Evolutionary conservation across 1,140 invertebrate species (phyloP).

Genomic region (Orius insidiosus): DNA sequence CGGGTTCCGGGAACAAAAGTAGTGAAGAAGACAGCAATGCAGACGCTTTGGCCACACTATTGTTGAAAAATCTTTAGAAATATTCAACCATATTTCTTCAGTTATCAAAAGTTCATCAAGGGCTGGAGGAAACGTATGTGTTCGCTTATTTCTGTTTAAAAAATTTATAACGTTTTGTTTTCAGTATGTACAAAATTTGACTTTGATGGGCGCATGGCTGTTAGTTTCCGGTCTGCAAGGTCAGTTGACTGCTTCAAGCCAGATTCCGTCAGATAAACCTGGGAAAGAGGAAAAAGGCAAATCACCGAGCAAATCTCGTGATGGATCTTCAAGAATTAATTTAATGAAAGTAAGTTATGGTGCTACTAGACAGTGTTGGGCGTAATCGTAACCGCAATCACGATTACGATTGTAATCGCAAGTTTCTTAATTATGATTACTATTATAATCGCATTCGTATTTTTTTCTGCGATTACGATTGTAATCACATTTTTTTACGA

Average conservation of each 20-base stretch:
- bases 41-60: constrained; percentile 49
- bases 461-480: too few species aligned
- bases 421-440: too few species aligned
- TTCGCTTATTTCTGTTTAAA: not conserved
- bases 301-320: constrained; percentile 45
- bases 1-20: constrained; percentile 8
- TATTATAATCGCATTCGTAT: too few species aligned
- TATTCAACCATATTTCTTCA: constrained; percentile 63
- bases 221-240: constrained; percentile 67
- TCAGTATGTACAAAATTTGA: constrained; percentile 62
- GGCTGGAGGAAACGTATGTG: constrained; percentile 71
- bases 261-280: constrained; percentile 30
- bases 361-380: too few species aligned
- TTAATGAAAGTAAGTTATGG: constrained; percentile 45
- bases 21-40: constrained; percentile 42
- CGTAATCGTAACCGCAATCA: too few species aligned
- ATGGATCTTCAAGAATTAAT: constrained; percentile 36
- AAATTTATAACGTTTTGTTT: not conserved
- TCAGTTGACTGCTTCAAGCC: constrained; percentile 37
- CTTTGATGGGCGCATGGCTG: constrained; percentile 74
- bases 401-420: too few species aligned
- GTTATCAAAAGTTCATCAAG: constrained; percentile 68
- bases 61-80: constrained; percentile 55
- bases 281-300: constrained; percentile 43
- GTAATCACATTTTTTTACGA: too few species aligned